Conservation (phyloP, 2,888 invertebrate genomes). For the Tenthredo amoena region DNA sequence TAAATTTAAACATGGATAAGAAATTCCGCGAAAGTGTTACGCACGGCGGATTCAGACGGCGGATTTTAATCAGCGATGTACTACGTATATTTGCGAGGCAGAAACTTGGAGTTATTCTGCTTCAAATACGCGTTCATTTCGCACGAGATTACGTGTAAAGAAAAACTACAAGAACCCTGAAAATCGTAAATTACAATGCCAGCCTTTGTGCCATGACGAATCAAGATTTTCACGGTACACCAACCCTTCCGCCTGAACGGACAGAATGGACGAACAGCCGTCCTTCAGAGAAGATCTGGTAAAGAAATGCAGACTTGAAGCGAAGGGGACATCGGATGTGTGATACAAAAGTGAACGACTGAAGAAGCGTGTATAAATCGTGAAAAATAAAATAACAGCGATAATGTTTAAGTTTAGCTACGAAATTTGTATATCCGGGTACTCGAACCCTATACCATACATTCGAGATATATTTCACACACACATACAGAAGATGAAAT, state of each 20-base stretch:
- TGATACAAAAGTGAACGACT: not conserved
- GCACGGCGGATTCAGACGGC: not conserved
- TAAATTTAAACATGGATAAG: not conserved
- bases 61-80: not conserved
- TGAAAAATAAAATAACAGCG: constrained; percentile 2
- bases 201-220: constrained; percentile 10
- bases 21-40: not conserved
- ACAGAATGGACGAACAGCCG: not conserved
- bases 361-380: not conserved
- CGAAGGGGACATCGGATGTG: not conserved
- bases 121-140: not conserved
- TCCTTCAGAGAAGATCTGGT: not conserved
- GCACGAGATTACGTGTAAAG: not conserved
- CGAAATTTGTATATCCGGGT: not conserved
- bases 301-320: not conserved
- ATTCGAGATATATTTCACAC: not conserved
- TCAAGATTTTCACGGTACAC: constrained; percentile 29
- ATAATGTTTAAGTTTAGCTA: not conserved
- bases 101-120: not conserved
- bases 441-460: not conserved
- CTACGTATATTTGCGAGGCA: not conserved
- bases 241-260: not conserved
- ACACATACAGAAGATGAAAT: not conserved
- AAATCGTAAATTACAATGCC: not conserved
- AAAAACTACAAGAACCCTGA: not conserved